These are phyloP conservation scores for Phorcus lineatus DNA, from an alignment of 2,888 invertebrate species.

Conservation along the genomic window DNA sequence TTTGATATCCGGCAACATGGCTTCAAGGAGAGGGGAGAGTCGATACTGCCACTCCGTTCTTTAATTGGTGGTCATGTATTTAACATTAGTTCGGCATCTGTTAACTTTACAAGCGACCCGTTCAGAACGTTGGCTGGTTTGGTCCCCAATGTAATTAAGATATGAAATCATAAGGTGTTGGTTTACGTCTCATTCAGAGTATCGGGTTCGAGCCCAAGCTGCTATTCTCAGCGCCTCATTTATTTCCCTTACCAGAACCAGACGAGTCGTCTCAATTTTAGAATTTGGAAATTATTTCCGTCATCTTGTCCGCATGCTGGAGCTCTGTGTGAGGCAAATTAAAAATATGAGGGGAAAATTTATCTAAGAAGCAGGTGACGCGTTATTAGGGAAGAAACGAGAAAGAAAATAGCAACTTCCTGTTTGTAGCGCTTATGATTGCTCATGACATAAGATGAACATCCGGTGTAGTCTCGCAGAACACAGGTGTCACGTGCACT, in stretches of 20 bases:
- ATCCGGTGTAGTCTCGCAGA: conserved; percentile 8
- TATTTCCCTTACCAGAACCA: background rate
- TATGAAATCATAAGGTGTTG: conserved; percentile 6
- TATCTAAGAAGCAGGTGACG: conserved; percentile 11
- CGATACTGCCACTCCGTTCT: too few species aligned
- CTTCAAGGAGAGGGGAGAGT: too few species aligned
- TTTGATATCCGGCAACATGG: too few species aligned
- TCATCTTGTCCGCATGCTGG: background rate
- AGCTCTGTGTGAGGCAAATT: background rate
- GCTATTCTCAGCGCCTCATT: background rate
- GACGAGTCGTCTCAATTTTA: conserved; percentile 7
- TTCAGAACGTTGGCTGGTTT: too few species aligned
- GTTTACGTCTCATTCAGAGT: too few species aligned
- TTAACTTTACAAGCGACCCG: too few species aligned
- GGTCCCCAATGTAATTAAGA: background rate
- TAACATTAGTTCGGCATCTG: too few species aligned
- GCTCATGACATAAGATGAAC: conserved; percentile 19
- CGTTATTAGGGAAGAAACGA: conserved; percentile 9
- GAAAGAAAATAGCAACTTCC: conserved; percentile 25
- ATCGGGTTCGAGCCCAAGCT: too few species aligned
- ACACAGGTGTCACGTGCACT: conserved; percentile 26
- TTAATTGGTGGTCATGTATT: too few species aligned
- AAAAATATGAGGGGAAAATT: background rate
- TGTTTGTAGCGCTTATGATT: conserved; percentile 17
- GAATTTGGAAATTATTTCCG: conserved; percentile 11